Percentiles rank a stretch among this genome's conserved stretches.
Conservation (phyloP, 2,888 invertebrate species). For the Serrognathus titanus region DNA sequence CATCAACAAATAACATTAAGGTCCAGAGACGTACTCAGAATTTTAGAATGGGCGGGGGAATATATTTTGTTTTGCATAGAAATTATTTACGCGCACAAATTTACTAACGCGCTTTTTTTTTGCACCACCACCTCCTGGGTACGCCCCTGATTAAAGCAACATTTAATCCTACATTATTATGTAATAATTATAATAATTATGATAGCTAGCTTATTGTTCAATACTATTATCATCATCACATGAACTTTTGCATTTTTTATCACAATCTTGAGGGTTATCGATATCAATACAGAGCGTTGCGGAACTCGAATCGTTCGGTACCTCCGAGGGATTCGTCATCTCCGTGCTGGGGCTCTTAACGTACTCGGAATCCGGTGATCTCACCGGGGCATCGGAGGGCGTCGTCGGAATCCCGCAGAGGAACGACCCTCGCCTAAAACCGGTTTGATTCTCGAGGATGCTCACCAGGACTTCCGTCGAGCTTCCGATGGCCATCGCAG, state of each 20-base stretch:
- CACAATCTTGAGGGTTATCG: slow-evolving; percentile 11
- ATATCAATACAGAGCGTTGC: slow-evolving; percentile 7
- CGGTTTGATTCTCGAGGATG: slow-evolving; percentile 43
- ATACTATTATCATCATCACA: neutral
- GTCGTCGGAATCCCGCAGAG: slow-evolving; percentile 4
- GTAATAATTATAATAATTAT: too few relatives aligned
- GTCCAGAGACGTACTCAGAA: too few relatives aligned
- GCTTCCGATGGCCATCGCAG: slow-evolving; percentile 44
- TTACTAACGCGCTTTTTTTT: too few relatives aligned
- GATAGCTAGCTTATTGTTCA: too few relatives aligned
- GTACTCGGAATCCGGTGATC: slow-evolving; percentile 36
- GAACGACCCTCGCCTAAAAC: slow-evolving; percentile 35
- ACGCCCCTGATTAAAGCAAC: too few relatives aligned
- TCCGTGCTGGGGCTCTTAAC: slow-evolving; percentile 42
- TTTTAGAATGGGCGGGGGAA: too few relatives aligned
- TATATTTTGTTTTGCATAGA: too few relatives aligned
- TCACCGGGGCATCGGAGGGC: slow-evolving; percentile 11
- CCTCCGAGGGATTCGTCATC: slow-evolving; percentile 33
- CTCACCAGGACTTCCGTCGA: slow-evolving; percentile 44
- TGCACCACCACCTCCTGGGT: too few relatives aligned
- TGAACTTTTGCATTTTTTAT: slow-evolving; percentile 5
- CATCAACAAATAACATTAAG: too few relatives aligned
- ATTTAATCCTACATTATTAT: too few relatives aligned
- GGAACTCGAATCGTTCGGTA: slow-evolving; percentile 10
- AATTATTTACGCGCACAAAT: too few relatives aligned